A percentile compares a stretch with the other conserved stretches of the same genome.
phyloP scores from a whole-genome alignment of 2,797 vertebrate genomes.

The Acomys russatus region DNA sequence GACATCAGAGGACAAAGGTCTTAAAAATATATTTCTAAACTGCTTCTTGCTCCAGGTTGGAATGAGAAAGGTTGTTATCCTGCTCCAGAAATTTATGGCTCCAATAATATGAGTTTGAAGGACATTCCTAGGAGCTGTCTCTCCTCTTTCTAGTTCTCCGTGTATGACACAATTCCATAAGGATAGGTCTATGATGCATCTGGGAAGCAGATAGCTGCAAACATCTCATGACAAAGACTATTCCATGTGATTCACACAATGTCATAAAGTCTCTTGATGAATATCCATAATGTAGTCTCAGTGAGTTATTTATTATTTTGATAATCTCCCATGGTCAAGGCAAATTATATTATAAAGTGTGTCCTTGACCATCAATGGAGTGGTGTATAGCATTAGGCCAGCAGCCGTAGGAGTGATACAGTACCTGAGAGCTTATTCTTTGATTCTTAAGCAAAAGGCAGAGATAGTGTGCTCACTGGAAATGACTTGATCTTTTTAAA shows the following conservation, averaged over 20 bases:
- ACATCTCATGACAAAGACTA: not conserved
- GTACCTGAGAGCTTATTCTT: not conserved
- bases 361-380: not conserved
- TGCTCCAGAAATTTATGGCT: not conserved
- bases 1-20: not conserved
- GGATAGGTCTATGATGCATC: not conserved
- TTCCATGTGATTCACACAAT: not conserved
- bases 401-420: not conserved
- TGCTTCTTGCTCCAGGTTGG: not conserved
- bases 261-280: not conserved
- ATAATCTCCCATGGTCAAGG: not conserved
- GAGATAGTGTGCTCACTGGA: not conserved
- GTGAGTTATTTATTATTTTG: not conserved
- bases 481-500: not conserved
- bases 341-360: not conserved
- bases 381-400: not conserved
- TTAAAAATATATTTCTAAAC: slow-evolving; percentile 9
- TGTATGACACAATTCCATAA: not conserved
- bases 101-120: not conserved
- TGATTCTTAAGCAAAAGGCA: not conserved
- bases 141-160: not conserved
- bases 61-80: not conserved
- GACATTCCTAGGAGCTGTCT: not conserved
- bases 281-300: not conserved
- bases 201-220: not conserved